These are phyloP conservation scores for Hydrozoanthus gracilis DNA, from an alignment of 92 coral and sea anemone genomes.

Conservation along the genomic window DNA sequence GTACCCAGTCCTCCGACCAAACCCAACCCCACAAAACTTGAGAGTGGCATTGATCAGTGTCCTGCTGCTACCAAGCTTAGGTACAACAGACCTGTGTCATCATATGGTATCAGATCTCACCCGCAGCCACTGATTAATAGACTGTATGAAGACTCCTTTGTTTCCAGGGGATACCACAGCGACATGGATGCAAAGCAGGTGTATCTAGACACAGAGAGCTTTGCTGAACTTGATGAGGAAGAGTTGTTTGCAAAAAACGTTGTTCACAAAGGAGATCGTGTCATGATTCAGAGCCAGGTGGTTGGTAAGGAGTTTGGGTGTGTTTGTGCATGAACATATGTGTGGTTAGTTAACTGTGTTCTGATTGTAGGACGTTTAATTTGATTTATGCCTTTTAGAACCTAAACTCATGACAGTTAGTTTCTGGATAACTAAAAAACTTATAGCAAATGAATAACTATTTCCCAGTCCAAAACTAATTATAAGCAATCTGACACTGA, in stretches of 20 bases:
- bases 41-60: background rate
- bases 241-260: conserved; percentile 76
- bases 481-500: too few species aligned
- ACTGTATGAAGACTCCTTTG: conserved; percentile 40
- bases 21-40: conserved; percentile 25
- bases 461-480: too few species aligned
- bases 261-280: conserved; percentile 92
- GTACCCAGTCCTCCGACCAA: conserved; percentile 35
- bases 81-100: conserved; percentile 82
- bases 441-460: too few species aligned
- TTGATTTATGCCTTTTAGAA: too few species aligned
- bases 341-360: background rate
- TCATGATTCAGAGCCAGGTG: conserved; percentile 84
- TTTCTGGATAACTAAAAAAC: too few species aligned
- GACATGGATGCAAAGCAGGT: conserved; percentile 57
- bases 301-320: conserved; percentile 63
- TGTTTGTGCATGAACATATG: background rate
- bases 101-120: conserved; percentile 85
- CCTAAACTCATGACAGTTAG: too few species aligned
- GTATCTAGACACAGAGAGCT: conserved; percentile 52
- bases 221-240: conserved; percentile 76
- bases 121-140: conserved; percentile 54
- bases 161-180: conserved; percentile 67
- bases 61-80: conserved; percentile 31
- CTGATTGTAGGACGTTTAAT: background rate